phyloP scores from a whole-genome alignment of 2,797 vertebrate genomes.

The Picus viridis region DNA sequence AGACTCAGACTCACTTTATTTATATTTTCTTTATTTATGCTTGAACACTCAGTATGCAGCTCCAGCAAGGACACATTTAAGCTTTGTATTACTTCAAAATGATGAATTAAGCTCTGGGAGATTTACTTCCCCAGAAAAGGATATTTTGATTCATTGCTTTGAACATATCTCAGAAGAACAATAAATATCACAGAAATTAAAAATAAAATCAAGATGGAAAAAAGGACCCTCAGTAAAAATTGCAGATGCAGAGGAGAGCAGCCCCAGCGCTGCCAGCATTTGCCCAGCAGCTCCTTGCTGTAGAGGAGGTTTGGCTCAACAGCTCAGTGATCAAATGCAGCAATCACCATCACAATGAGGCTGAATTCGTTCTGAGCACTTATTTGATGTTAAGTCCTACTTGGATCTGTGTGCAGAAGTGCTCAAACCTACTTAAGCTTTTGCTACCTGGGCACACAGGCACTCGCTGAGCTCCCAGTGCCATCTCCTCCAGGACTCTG shows the following conservation, averaged over 20 bases:
- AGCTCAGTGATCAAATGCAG: background rate
- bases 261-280: background rate
- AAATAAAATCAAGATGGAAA: slow-evolving; percentile 3
- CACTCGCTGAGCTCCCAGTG: background rate
- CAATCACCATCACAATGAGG: accelerated
- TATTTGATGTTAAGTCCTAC: background rate
- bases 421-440: background rate
- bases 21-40: slow-evolving; percentile 74
- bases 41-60: slow-evolving; percentile 35
- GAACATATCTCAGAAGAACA: slow-evolving; percentile 18
- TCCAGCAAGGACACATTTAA: slow-evolving; percentile 54
- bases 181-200: slow-evolving; percentile 50
- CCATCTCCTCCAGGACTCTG: background rate
- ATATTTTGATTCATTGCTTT: slow-evolving; percentile 18
- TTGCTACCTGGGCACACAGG: background rate
- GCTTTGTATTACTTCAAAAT: slow-evolving; percentile 65
- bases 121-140: slow-evolving; percentile 55
- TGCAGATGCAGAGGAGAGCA: background rate
- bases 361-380: background rate
- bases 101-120: slow-evolving; percentile 59
- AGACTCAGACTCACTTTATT: slow-evolving; percentile 58
- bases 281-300: background rate
- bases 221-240: background rate
- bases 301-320: background rate
- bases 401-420: background rate